Percentiles rank a stretch among this genome's conserved stretches.
Conservation (phyloP, 2,888 invertebrate genomes). For the Pimpla rufipes region DNA sequence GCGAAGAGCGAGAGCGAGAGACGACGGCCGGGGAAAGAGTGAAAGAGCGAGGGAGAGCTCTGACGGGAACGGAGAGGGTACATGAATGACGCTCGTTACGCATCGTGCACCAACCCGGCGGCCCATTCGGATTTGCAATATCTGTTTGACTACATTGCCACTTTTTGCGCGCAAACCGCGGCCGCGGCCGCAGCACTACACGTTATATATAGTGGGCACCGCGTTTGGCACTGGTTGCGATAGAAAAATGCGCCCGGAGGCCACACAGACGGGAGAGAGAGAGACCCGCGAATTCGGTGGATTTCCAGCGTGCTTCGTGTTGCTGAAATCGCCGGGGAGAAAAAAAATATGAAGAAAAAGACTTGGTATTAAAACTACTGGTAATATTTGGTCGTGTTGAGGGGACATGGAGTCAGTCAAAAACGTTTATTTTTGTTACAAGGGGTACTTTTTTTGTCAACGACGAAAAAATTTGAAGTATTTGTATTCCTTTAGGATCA, state of each 20-base stretch:
- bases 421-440: too few relatives aligned
- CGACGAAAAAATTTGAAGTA: too few relatives aligned
- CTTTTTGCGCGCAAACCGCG: slow-evolving; percentile 47
- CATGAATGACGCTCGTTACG: slow-evolving; percentile 62
- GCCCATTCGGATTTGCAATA: slow-evolving; percentile 52
- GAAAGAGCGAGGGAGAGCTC: neutral
- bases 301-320: slow-evolving; percentile 18
- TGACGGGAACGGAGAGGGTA: slow-evolving; percentile 23
- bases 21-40: neutral
- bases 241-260: slow-evolving; percentile 15
- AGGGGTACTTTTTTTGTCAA: too few relatives aligned
- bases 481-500: too few relatives aligned
- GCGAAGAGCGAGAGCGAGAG: slow-evolving; percentile 20
- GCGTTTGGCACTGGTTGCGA: neutral
- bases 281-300: slow-evolving; percentile 34
- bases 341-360: too few relatives aligned
- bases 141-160: slow-evolving; percentile 61
- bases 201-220: neutral
- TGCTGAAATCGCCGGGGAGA: neutral
- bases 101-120: slow-evolving; percentile 43
- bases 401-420: too few relatives aligned
- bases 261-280: neutral
- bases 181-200: slow-evolving; percentile 10
- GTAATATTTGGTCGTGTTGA: neutral
- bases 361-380: too few relatives aligned